These are phyloP conservation scores for Lysandra coridon DNA, from an alignment of 2,888 invertebrate genomes.

Conservation along the genomic window DNA sequence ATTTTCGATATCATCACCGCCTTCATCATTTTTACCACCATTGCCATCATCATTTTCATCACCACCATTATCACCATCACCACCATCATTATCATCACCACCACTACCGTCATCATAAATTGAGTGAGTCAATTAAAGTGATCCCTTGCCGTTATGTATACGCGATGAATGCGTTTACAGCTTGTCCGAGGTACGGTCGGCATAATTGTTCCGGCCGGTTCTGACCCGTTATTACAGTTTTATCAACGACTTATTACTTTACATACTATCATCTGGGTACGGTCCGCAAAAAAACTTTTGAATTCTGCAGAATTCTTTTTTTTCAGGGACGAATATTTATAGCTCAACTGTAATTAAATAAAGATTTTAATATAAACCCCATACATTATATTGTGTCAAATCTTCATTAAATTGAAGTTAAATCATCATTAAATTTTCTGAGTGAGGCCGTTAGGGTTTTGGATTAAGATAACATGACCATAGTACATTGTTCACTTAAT, in stretches of 20 bases:
- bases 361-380: too few species aligned
- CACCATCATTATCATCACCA: neutral
- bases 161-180: constrained; percentile 22
- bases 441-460: too few species aligned
- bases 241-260: constrained; percentile 41
- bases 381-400: too few species aligned
- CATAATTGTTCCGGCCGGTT: constrained; percentile 43
- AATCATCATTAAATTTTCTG: too few species aligned
- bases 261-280: constrained; percentile 39
- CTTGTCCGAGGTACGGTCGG: constrained; percentile 35
- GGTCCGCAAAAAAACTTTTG: constrained; percentile 31
- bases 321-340: too few species aligned
- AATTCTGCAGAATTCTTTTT: too few species aligned
- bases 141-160: constrained; percentile 9
- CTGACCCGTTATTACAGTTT: constrained; percentile 41
- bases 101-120: neutral
- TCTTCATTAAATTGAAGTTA: too few species aligned
- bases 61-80: neutral
- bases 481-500: too few species aligned
- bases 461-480: too few species aligned
- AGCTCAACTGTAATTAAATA: too few species aligned
- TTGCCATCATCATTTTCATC: neutral
- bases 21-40: neutral
- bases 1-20: too few species aligned
- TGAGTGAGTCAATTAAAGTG: neutral